These are phyloP conservation scores for Leptinotarsa tumamoca DNA, from an alignment of 2,888 invertebrate species.

Conservation along the genomic window DNA sequence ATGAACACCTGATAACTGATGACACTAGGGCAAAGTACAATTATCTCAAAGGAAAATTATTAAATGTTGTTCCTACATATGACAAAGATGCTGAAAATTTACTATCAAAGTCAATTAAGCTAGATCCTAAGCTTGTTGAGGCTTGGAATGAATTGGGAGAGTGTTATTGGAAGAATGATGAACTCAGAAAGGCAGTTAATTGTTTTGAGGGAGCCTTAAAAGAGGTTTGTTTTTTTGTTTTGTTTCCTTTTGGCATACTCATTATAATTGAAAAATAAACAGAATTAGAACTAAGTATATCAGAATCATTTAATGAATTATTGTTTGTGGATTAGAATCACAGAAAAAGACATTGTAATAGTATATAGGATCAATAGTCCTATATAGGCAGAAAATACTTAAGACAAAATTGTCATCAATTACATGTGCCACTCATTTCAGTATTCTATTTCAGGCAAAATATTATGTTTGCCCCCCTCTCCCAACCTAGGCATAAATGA, in stretches of 20 bases:
- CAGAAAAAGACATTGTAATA: too few species aligned
- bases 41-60: constrained; percentile 79
- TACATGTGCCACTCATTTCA: too few species aligned
- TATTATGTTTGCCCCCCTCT: too few species aligned
- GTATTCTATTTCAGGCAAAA: too few species aligned
- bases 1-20: constrained; percentile 70
- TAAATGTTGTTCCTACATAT: constrained; percentile 78
- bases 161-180: constrained; percentile 88
- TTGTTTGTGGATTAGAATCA: too few species aligned
- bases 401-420: too few species aligned
- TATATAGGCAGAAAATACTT: too few species aligned
- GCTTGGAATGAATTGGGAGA: constrained; percentile 93
- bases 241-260: background rate
- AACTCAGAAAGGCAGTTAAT: constrained; percentile 82
- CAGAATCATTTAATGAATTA: too few species aligned
- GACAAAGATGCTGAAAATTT: constrained; percentile 79
- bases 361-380: too few species aligned
- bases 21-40: constrained; percentile 67
- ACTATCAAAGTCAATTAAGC: constrained; percentile 85
- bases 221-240: constrained; percentile 69
- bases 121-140: constrained; percentile 82
- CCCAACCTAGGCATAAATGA: too few species aligned
- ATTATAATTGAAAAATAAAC: too few species aligned
- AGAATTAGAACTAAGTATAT: too few species aligned
- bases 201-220: constrained; percentile 84